phyloP scores from a whole-genome alignment of 1,140 invertebrate species.

The Lutraria rhynchaena region DNA sequence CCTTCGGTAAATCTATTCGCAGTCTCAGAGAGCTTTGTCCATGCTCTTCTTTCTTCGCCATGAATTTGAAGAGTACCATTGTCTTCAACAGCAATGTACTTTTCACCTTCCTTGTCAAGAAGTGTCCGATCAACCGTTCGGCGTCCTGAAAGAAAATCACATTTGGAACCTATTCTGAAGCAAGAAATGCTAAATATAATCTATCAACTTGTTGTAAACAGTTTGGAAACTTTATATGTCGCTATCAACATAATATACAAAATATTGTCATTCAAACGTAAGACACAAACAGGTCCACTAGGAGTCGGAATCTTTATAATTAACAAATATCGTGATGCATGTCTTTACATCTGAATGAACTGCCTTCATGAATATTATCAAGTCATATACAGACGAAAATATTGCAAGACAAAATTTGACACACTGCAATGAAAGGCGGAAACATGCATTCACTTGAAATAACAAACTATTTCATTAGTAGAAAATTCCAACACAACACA shows the following conservation, averaged over 20 bases:
- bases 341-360: no score
- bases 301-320: no score
- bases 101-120: conserved; percentile 1
- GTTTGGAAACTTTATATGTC: background rate
- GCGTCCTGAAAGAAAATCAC: background rate
- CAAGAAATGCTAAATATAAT: background rate
- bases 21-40: conserved; percentile 27
- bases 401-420: no score
- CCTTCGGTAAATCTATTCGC: background rate
- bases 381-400: no score
- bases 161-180: background rate
- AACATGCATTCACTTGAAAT: no score
- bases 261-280: no score
- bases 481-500: no score
- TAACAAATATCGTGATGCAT: no score
- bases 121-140: background rate
- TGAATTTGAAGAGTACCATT: conserved; percentile 20
- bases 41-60: conserved; percentile 11
- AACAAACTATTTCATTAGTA: no score
- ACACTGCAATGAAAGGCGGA: no score
- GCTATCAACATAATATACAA: background rate
- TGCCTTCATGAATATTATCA: no score
- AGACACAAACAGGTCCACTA: no score
- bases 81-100: conserved; percentile 27
- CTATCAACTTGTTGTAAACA: background rate